These are phyloP conservation scores for Tetraodon nigroviridis DNA, from an alignment of 2,113 vertebrate species.

Conservation along the genomic window DNA sequence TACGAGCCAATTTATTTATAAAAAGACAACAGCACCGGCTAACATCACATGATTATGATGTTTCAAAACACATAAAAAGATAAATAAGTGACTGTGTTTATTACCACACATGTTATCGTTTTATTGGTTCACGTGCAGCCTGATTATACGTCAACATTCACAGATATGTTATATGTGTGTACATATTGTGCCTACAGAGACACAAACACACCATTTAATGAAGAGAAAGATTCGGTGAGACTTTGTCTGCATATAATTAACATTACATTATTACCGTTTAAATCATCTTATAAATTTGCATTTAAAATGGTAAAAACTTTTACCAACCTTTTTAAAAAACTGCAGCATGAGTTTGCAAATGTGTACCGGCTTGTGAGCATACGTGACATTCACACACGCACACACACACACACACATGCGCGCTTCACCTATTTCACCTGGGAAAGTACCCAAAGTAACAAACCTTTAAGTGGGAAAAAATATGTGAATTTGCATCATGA, in stretches of 20 bases:
- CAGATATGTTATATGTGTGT: conserved; percentile 18
- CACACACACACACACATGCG: too few species aligned
- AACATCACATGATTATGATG: too few species aligned
- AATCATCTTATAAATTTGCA: conserved; percentile 65
- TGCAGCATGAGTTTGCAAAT: conserved; percentile 1
- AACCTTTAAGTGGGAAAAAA: too few species aligned
- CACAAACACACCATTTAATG: conserved; percentile 47
- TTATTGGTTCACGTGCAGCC: conserved; percentile 19
- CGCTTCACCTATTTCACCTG: too few species aligned
- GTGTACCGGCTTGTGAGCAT: too few species aligned
- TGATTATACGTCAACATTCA: conserved; percentile 44
- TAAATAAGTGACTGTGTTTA: neutral
- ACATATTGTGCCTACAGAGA: conserved; percentile 5
- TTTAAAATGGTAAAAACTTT: conserved; percentile 57
- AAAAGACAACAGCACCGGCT: too few species aligned
- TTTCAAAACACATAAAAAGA: too few species aligned
- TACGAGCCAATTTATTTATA: too few species aligned
- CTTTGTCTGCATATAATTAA: conserved; percentile 65
- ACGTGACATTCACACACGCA: too few species aligned
- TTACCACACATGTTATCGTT: conserved; percentile 43
- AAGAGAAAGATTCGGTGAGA: conserved; percentile 57
- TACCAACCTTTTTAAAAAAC: conserved; percentile 54
- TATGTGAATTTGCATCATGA: too few species aligned
- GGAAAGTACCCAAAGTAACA: too few species aligned
- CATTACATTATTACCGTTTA: conserved; percentile 58